Conservation (phyloP, 2,797 vertebrate species). For the Ibycter americanus region DNA sequence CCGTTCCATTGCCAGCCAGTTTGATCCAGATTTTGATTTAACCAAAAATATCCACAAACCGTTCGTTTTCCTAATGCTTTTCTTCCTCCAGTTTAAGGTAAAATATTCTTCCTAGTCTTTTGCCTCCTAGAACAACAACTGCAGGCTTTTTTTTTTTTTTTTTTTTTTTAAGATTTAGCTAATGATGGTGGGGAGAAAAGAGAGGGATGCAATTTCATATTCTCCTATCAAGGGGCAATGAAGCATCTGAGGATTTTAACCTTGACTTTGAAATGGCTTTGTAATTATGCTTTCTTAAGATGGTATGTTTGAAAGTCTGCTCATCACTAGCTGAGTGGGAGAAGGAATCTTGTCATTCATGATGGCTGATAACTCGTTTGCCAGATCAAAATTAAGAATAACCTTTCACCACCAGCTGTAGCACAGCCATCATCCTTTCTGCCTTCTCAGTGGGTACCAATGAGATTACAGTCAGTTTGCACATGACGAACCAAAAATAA, state of each 20-base stretch:
- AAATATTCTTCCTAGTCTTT: neutral
- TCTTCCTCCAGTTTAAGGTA: neutral
- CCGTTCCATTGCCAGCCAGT: neutral
- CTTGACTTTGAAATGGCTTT: conserved; percentile 8
- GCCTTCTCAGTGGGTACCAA: conserved; percentile 20
- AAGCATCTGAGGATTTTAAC: neutral
- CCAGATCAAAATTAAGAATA: conserved; percentile 51
- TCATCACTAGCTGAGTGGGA: conserved; percentile 24
- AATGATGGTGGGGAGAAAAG: neutral
- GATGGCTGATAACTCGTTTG: conserved; percentile 26
- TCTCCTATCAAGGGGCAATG: neutral
- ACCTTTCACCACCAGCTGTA: conserved; percentile 42
- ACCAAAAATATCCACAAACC: neutral
- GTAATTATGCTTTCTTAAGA: neutral
- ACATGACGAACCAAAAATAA: conserved; percentile 57
- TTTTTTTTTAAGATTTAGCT: neutral
- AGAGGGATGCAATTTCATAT: neutral
- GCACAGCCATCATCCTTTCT: conserved; percentile 15
- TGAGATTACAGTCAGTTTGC: conserved; percentile 36
- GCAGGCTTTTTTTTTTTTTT: neutral
- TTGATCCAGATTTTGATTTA: neutral
- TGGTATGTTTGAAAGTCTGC: neutral
- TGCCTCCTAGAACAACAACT: neutral
- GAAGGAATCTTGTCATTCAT: conserved; percentile 36
- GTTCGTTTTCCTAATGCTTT: neutral